Evolutionary conservation across 1,140 invertebrate genomes (phyloP).

Genomic region (Neodiprion fabricii): DNA sequence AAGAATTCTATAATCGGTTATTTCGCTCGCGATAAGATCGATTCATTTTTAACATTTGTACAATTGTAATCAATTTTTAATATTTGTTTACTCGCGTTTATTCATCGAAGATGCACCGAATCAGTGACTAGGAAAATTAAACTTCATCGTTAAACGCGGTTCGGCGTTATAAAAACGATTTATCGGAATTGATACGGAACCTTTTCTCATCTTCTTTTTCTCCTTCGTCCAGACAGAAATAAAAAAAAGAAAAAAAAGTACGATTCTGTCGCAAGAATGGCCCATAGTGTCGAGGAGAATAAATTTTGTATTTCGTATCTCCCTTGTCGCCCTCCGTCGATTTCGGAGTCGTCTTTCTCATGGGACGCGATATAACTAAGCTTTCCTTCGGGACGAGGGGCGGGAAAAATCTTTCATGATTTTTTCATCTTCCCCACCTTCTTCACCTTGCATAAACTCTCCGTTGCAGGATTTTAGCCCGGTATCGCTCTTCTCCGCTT

Average conservation of each 20-base stretch:
- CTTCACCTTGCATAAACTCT: too few relatives aligned
- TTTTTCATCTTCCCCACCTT: not conserved
- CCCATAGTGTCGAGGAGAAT: not conserved
- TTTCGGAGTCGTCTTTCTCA: not conserved
- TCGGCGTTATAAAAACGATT: too few relatives aligned
- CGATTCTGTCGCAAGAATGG: not conserved
- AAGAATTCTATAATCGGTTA: too few relatives aligned
- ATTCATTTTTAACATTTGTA: too few relatives aligned
- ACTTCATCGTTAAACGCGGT: too few relatives aligned
- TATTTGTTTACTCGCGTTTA: too few relatives aligned
- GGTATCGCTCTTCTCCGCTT: not conserved
- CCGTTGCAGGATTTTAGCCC: not conserved
- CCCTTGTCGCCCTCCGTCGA: not conserved
- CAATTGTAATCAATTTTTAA: too few relatives aligned
- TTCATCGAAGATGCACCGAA: too few relatives aligned
- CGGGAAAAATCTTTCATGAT: not conserved
- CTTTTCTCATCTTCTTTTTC: not conserved
- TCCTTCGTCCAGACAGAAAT: not conserved
- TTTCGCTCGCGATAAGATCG: too few relatives aligned
- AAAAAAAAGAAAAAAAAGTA: not conserved
- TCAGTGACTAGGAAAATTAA: too few relatives aligned
- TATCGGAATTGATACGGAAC: not conserved
- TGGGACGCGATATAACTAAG: slow-evolving; percentile 12
- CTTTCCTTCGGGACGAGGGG: slow-evolving; percentile 6
- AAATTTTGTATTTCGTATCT: slow-evolving; percentile 9